These are phyloP conservation scores for Adela reaumurella DNA, from an alignment of 2,888 invertebrate species.

Conservation along the genomic window DNA sequence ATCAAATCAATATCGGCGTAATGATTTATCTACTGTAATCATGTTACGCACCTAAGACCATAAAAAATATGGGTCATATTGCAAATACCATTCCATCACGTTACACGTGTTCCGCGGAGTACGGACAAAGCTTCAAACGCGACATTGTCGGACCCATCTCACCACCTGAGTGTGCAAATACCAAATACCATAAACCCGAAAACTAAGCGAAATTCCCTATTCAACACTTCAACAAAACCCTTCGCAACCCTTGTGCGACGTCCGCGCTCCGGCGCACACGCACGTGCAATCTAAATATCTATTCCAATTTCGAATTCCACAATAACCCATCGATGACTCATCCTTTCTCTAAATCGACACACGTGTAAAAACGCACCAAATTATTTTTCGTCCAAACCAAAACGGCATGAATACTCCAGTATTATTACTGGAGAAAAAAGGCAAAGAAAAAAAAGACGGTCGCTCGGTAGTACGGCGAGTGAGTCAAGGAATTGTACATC, in stretches of 20 bases:
- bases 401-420: constrained; percentile 10
- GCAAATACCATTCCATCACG: too few species aligned
- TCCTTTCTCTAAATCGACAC: background rate
- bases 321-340: background rate
- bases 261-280: too few species aligned
- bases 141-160: too few species aligned
- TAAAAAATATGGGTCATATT: too few species aligned
- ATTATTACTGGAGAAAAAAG: constrained; percentile 32
- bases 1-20: too few species aligned
- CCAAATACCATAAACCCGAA: background rate
- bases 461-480: constrained; percentile 43
- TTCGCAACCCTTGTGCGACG: background rate
- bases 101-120: too few species aligned
- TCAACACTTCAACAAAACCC: background rate
- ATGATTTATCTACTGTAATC: too few species aligned
- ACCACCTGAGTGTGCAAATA: background rate
- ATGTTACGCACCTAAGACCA: too few species aligned
- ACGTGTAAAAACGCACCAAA: background rate
- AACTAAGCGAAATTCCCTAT: background rate
- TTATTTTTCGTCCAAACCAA: background rate
- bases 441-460: constrained; percentile 44
- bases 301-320: background rate
- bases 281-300: background rate
- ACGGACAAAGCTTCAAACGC: too few species aligned
- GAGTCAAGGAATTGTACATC: constrained; percentile 55